A percentile compares a stretch with the other conserved stretches of the same genome.
Evolutionary conservation across 2,113 vertebrate genomes (phyloP).

Genomic region (Callipepla squamata): DNA sequence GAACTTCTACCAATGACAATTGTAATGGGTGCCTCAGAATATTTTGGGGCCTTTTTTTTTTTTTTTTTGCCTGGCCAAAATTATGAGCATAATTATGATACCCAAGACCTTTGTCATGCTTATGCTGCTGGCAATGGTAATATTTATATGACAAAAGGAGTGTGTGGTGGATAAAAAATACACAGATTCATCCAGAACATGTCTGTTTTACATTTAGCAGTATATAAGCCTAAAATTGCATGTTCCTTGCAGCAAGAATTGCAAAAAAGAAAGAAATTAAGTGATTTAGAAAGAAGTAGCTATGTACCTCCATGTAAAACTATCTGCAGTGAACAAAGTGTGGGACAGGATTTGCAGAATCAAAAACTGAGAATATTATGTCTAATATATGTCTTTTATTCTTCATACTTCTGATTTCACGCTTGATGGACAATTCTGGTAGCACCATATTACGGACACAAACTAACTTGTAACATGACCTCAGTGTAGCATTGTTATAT

Average conservation of each 20-base stretch:
- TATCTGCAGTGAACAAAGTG: background rate
- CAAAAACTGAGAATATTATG: background rate
- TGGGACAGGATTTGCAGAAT: background rate
- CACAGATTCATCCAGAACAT: background rate
- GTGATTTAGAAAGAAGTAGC: background rate
- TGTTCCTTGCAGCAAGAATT: background rate
- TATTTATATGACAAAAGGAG: background rate
- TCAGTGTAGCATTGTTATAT: background rate
- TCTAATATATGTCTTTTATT: background rate
- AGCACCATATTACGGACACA: background rate
- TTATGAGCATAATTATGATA: background rate
- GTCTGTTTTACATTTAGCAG: background rate
- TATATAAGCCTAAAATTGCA: background rate
- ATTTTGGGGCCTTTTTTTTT: no score
- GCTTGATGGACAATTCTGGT: background rate
- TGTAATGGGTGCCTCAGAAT: background rate
- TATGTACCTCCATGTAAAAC: background rate
- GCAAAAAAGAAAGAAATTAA: background rate
- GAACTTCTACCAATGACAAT: background rate
- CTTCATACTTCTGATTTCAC: background rate
- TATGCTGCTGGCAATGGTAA: background rate
- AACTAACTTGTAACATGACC: background rate
- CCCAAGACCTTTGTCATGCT: background rate
- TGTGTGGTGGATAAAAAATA: background rate
- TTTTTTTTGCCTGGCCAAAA: background rate